phyloP scores from a whole-genome alignment of 35 echinoderm and acorn worm genomes.

The Patiria miniata region DNA sequence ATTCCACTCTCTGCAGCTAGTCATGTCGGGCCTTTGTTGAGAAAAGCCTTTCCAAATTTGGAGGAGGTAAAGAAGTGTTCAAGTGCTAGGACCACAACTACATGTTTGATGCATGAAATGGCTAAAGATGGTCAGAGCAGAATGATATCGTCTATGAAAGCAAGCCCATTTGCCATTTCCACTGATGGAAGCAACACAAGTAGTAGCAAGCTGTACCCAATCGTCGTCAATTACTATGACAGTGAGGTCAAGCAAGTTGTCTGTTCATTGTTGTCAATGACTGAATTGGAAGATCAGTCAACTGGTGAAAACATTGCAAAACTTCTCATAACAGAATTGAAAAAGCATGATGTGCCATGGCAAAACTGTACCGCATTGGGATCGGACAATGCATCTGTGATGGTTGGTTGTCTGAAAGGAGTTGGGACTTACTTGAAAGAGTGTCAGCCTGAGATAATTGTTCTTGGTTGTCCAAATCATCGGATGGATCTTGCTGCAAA shows the following conservation, averaged over 20 bases:
- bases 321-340: constrained; percentile 18
- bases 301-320: constrained; percentile 24
- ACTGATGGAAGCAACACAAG: not conserved
- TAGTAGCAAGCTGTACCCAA: not conserved
- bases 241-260: constrained; percentile 15
- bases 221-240: not conserved
- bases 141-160: not conserved
- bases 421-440: constrained; percentile 25
- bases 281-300: not conserved
- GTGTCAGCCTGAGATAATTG: constrained; percentile 28
- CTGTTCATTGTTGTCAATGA: constrained; percentile 5
- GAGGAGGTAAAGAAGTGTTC: not conserved
- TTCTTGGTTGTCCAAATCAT: constrained; percentile 44
- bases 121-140: not conserved
- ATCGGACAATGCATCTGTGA: constrained; percentile 41
- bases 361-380: constrained; percentile 30
- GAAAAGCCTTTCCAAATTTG: not conserved
- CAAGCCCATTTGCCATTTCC: not conserved
- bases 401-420: constrained; percentile 23
- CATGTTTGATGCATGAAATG: not conserved
- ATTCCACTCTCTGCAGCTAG: too few species aligned
- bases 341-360: constrained; percentile 26
- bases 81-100: not conserved
- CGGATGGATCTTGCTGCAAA: constrained; percentile 30
- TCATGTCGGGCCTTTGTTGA: too few species aligned